These are phyloP conservation scores for Unio pictorum DNA, from an alignment of 2,888 invertebrate species.

Conservation along the genomic window DNA sequence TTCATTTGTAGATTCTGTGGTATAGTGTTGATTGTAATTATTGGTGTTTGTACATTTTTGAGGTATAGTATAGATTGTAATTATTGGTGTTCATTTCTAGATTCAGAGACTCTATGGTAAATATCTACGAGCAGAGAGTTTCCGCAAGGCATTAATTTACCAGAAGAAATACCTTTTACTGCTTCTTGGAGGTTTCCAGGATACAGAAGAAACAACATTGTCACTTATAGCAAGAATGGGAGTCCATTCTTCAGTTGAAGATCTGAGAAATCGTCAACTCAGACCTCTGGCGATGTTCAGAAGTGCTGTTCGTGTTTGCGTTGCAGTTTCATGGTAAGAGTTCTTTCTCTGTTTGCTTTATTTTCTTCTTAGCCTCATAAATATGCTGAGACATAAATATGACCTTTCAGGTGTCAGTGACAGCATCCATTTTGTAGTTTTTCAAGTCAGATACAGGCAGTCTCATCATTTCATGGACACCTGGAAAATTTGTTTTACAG, in stretches of 20 bases:
- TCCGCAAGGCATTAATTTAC: conserved; percentile 88
- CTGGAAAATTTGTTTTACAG: too few relatives aligned
- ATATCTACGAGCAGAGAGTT: conserved; percentile 86
- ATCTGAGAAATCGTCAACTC: conserved; percentile 12
- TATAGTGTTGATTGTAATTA: too few relatives aligned
- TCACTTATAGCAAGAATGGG: conserved; percentile 71
- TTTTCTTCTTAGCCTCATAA: neutral
- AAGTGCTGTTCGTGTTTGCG: conserved; percentile 57
- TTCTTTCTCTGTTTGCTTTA: neutral
- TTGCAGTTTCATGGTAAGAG: conserved; percentile 56
- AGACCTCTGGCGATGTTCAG: conserved; percentile 54
- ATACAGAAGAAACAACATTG: conserved; percentile 73
- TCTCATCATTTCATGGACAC: neutral
- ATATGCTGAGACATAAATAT: neutral
- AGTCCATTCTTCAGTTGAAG: conserved; percentile 22
- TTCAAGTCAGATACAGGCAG: neutral
- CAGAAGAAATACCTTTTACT: conserved; percentile 91
- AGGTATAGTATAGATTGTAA: too few relatives aligned
- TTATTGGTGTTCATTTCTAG: conserved; percentile 25
- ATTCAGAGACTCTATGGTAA: conserved; percentile 72
- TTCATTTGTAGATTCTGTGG: too few relatives aligned
- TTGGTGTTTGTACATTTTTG: too few relatives aligned
- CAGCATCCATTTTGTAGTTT: neutral
- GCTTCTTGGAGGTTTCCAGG: conserved; percentile 78
- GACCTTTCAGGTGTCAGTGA: neutral